Percentiles rank a stretch among this genome's conserved stretches.
Evolutionary conservation across 2,113 vertebrate genomes (phyloP).

Genomic region (Gymnorhina tibicen): DNA sequence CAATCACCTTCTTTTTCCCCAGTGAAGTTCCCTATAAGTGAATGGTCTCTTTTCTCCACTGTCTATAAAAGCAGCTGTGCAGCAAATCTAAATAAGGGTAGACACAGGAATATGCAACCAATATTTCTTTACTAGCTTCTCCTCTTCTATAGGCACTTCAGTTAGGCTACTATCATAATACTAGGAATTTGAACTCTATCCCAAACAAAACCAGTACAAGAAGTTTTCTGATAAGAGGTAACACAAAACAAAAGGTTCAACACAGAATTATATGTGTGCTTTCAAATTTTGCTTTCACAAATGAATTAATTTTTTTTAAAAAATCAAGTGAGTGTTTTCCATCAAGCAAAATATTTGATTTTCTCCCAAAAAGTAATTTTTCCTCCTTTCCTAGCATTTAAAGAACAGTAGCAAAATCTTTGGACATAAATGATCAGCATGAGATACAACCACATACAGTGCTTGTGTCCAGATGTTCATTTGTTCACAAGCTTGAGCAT

Average conservation of each 20-base stretch:
- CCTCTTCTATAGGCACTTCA: background rate
- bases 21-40: background rate
- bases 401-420: background rate
- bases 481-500: background rate
- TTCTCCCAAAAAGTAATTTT: background rate
- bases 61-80: background rate
- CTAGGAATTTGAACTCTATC: background rate
- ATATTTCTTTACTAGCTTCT: background rate
- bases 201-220: background rate
- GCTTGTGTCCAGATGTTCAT: background rate
- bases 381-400: background rate
- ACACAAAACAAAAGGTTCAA: background rate
- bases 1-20: background rate
- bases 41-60: background rate
- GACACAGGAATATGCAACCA: background rate
- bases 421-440: background rate
- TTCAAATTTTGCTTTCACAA: background rate
- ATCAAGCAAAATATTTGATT: background rate
- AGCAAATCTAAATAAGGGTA: background rate
- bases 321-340: background rate
- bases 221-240: background rate
- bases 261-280: rapidly evolving
- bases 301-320: background rate
- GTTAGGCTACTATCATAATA: background rate
- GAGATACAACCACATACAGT: background rate